Conservation (phyloP, 1,140 invertebrate species). For the Zaprionus lachaisei region DNA sequence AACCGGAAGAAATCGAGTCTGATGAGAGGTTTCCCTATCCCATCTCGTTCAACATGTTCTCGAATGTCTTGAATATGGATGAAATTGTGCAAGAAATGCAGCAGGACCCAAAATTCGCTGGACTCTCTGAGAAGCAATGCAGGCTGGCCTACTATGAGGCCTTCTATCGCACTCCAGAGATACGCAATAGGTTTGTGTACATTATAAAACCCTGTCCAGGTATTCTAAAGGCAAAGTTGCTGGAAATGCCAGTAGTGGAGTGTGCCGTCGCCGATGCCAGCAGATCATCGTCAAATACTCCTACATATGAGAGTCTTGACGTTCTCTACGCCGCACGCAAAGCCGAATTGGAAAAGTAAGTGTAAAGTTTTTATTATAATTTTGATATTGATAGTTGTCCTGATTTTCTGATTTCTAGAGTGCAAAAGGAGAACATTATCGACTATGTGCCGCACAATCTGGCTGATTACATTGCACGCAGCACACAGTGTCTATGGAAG, state of each 20-base stretch:
- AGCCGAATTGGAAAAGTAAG: slow-evolving; percentile 29
- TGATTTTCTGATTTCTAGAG: slow-evolving; percentile 1
- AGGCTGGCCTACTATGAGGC: slow-evolving; percentile 22
- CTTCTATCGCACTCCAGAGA: slow-evolving; percentile 39
- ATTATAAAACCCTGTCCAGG: slow-evolving; percentile 22
- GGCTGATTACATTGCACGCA: slow-evolving; percentile 4
- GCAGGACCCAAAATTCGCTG: slow-evolving; percentile 15
- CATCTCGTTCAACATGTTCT: slow-evolving; percentile 37
- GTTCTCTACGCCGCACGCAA: slow-evolving; percentile 13
- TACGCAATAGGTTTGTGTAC: slow-evolving; percentile 37
- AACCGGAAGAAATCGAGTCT: neutral
- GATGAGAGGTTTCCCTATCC: neutral
- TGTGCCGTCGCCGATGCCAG: neutral
- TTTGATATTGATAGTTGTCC: neutral
- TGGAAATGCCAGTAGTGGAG: slow-evolving; percentile 1
- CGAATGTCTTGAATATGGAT: slow-evolving; percentile 27
- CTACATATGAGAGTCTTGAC: neutral
- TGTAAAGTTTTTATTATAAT: neutral
- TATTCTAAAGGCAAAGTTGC: slow-evolving; percentile 12
- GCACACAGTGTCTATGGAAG: neutral
- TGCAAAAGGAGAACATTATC: slow-evolving; percentile 2
- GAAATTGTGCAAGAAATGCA: slow-evolving; percentile 40
- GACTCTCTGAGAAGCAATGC: slow-evolving; percentile 12
- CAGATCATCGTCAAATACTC: neutral
- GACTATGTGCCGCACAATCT: slow-evolving; percentile 25